These are phyloP conservation scores for Pterois miles DNA, from an alignment of 2,797 vertebrate genomes.

Conservation along the genomic window DNA sequence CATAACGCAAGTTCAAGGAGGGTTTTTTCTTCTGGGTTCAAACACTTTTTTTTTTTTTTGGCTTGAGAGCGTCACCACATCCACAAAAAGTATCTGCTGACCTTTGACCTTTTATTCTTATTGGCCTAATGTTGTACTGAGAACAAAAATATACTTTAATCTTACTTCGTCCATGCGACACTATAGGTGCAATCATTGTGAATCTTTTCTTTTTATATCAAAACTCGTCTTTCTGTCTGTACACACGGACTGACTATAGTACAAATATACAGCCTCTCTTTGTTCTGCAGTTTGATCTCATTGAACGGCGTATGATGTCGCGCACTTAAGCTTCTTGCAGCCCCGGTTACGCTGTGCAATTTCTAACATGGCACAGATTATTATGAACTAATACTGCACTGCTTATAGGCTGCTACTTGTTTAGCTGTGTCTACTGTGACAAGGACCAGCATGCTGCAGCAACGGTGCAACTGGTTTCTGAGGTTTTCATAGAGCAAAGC, in stretches of 20 bases:
- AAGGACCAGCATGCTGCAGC: constrained; percentile 30
- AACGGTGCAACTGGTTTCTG: background rate
- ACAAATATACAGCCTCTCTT: constrained; percentile 71
- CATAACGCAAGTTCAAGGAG: background rate
- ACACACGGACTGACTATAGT: constrained; percentile 50
- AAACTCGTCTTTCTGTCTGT: constrained; percentile 48
- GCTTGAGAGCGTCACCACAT: constrained; percentile 7
- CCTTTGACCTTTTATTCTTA: background rate
- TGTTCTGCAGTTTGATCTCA: background rate
- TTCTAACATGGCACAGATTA: constrained; percentile 45
- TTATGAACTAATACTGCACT: constrained; percentile 44
- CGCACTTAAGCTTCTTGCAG: constrained; percentile 19
- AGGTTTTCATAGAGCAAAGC: constrained; percentile 19
- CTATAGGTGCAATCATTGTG: background rate
- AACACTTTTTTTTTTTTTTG: constrained; percentile 23
- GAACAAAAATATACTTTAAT: constrained; percentile 61
- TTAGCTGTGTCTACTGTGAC: background rate
- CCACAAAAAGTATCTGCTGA: background rate
- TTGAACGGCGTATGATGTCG: background rate
- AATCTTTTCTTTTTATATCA: constrained; percentile 44
- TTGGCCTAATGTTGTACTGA: background rate
- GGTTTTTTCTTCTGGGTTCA: constrained; percentile 12
- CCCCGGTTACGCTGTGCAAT: constrained; percentile 15
- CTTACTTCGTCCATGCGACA: constrained; percentile 22
- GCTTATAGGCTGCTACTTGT: background rate